Evolutionary conservation across 2,113 vertebrate genomes (phyloP), one percentile per base, ranked within the genome.

Genomic region (Chroicocephalus ridibundus): DNA sequence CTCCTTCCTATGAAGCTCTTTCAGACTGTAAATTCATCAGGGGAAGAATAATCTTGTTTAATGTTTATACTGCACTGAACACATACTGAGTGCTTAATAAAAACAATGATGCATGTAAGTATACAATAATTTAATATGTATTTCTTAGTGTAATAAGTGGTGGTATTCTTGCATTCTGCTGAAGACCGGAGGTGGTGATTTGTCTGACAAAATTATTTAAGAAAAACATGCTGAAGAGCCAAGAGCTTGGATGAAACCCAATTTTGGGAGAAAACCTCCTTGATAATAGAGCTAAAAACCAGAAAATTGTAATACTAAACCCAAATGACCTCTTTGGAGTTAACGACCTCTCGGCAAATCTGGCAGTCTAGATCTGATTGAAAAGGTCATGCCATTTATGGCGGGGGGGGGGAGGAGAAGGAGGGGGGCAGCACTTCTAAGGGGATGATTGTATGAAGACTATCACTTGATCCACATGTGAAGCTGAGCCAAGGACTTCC

Each of bases 41-140:
- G 38, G 60, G 64, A 93, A 82, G 51, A 92, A 94, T 88, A 89
- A 86, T 82, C 82, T 85, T 82, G 66, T 93, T 93, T 86, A 90
- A 92, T 75, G 64, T 79, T 95, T 86, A 76, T 60, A 70, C 38
- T 90, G 55, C 78, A 86, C 68, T 86, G 64, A 88, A 77, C 66
- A 55, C 84, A 82, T 26, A 94, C 64, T 12, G 69, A 92, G 55
- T 64, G 26, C 90, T 90, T 92, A 86, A 93, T 78, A 88, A 85
- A 94, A 96, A 96, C 72, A 91, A 66, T 46, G n/a, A 92, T 65
- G 36, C 61, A 84, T 26, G 40, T 46, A 69, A 82, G 47, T 25
- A 90, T 27, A 77, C 46, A 69, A 49, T 61, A 84, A 84, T 68
- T 68, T 75, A 66, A 47, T 60, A 81, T 18, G 26, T 54, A 79